A percentile compares a stretch with the other conserved stretches of the same genome.
Conservation (phyloP, 2,113 vertebrate species). For the Datnioides undecimradiatus region DNA sequence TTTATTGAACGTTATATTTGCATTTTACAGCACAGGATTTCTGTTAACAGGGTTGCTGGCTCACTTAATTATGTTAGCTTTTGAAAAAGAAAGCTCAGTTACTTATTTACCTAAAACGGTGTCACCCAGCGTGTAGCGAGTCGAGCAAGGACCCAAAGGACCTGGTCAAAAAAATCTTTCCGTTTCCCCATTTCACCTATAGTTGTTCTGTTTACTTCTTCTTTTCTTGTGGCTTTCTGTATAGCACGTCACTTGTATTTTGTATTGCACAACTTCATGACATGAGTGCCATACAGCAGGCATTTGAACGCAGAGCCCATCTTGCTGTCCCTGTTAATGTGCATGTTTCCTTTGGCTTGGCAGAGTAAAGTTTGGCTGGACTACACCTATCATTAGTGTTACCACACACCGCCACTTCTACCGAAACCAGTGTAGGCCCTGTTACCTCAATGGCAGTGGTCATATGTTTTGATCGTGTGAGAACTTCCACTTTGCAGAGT, state of each 20-base stretch:
- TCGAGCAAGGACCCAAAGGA: too few relatives aligned
- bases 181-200: too few relatives aligned
- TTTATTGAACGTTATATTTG: conserved; percentile 43
- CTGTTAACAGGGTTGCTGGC: background rate
- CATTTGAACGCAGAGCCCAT: background rate
- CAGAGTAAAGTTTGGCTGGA: background rate
- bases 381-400: background rate
- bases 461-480: too few relatives aligned
- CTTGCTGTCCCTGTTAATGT: background rate
- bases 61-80: conserved; percentile 17
- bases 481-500: background rate
- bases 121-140: too few relatives aligned
- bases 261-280: too few relatives aligned
- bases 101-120: too few relatives aligned
- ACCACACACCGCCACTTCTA: background rate
- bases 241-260: too few relatives aligned
- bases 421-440: background rate
- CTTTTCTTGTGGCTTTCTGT: too few relatives aligned
- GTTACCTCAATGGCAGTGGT: background rate
- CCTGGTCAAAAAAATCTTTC: too few relatives aligned
- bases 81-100: too few relatives aligned
- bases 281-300: too few relatives aligned
- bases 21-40: conserved; percentile 19
- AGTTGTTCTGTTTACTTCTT: too few relatives aligned
- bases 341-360: background rate